These are phyloP conservation scores for Drosophila aff. DNA, from an alignment of 1,140 invertebrate species.

Conservation along the genomic window DNA sequence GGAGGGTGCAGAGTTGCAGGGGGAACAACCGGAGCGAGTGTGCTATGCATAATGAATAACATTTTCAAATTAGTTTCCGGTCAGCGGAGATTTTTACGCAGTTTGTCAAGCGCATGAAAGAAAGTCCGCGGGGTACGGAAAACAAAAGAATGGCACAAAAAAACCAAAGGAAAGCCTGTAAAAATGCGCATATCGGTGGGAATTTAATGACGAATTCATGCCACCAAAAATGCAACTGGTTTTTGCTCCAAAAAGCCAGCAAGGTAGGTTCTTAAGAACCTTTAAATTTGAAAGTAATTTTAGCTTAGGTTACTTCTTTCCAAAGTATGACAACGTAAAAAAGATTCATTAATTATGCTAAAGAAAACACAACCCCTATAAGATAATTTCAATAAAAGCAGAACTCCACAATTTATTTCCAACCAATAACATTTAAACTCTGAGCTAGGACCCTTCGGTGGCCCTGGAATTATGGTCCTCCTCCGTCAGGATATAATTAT, in stretches of 20 bases:
- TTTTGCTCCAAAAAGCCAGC: background rate
- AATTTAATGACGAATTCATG: constrained; percentile 22
- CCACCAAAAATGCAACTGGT: constrained; percentile 7
- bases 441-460: background rate
- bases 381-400: background rate
- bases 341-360: background rate
- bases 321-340: background rate
- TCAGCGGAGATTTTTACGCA: constrained; percentile 79
- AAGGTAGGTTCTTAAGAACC: background rate
- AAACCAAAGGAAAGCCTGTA: background rate
- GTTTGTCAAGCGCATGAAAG: constrained; percentile 64
- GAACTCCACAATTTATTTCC: constrained; percentile 1
- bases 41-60: constrained; percentile 80
- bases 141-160: constrained; percentile 27
- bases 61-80: constrained; percentile 83
- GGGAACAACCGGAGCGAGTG: constrained; percentile 9
- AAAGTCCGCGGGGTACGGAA: constrained; percentile 24
- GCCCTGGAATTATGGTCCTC: constrained; percentile 20
- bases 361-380: background rate
- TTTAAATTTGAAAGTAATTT: background rate
- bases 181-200: constrained; percentile 5
- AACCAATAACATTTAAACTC: constrained; percentile 12
- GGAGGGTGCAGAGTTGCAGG: background rate
- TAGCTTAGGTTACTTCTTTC: background rate
- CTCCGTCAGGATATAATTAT: constrained; percentile 40